A percentile compares a stretch with the other conserved stretches of the same genome.
Conservation (phyloP, 2,888 invertebrate genomes). For the Coronaproctus castanopsis region DNA sequence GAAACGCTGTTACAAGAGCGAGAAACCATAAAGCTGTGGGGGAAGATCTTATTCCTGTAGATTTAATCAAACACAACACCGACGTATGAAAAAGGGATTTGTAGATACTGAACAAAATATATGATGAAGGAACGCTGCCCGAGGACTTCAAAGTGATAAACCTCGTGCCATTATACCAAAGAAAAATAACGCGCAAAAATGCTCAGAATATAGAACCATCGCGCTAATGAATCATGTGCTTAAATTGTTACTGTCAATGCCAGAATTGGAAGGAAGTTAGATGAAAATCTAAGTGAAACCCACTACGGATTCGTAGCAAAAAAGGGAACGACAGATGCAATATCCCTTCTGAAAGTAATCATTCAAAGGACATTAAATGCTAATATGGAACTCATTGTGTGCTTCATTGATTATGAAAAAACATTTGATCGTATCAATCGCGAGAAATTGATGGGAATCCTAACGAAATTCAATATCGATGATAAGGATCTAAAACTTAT, state of each 20-base stretch:
- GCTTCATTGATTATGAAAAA: constrained; percentile 11
- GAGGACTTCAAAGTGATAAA: constrained; percentile 10
- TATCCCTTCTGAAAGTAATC: not conserved
- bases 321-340: constrained; percentile 1
- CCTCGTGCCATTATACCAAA: constrained; percentile 16
- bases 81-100: constrained; percentile 1
- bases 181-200: constrained; percentile 15
- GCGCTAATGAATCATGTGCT: constrained; percentile 17
- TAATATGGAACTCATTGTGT: constrained; percentile 1
- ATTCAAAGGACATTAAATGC: not conserved
- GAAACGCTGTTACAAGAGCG: not conserved
- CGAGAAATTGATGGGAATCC: constrained; percentile 2
- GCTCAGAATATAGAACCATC: constrained; percentile 16
- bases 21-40: constrained; percentile 1
- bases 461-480: not conserved
- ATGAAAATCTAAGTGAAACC: constrained; percentile 3
- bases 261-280: constrained; percentile 2
- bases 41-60: not conserved
- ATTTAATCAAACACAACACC: not conserved
- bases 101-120: not conserved
- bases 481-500: constrained; percentile 4
- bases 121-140: not conserved
- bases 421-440: constrained; percentile 5
- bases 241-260: constrained; percentile 15
- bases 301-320: constrained; percentile 2